Percentiles rank a stretch among this genome's conserved stretches.
Evolutionary conservation across 1,140 invertebrate species (phyloP).

Genomic region (Zophobas morio): DNA sequence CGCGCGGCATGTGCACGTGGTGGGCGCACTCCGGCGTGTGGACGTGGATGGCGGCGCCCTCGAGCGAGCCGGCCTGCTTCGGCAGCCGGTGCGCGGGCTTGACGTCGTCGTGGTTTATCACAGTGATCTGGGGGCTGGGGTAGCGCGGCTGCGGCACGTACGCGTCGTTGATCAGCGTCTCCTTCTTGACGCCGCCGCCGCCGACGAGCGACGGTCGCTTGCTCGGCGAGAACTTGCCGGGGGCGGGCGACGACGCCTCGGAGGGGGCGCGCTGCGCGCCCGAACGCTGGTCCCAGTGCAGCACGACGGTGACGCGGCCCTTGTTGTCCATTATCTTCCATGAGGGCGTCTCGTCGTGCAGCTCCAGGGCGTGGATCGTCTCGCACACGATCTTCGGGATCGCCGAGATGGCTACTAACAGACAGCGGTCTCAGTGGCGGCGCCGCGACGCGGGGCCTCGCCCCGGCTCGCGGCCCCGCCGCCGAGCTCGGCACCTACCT

Average conservation of each 20-base stretch:
- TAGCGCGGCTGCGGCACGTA: conserved; percentile 72
- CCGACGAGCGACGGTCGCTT: conserved; percentile 80
- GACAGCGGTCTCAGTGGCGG: conserved; percentile 94
- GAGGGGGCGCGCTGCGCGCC: conserved; percentile 72
- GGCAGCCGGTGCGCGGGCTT: conserved; percentile 70
- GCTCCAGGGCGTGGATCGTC: conserved; percentile 92
- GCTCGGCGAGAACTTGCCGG: conserved; percentile 76
- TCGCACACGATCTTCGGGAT: conserved; percentile 97
- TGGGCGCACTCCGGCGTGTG: conserved; percentile 88
- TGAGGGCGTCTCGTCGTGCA: conserved; percentile 95
- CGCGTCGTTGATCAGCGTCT: conserved; percentile 72
- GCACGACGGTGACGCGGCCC: conserved; percentile 92
- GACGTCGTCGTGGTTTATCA: conserved; percentile 89
- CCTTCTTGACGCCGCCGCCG: conserved; percentile 74
- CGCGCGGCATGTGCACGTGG: conserved; percentile 77
- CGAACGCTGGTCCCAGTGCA: conserved; percentile 91
- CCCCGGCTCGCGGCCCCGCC: conserved; percentile 96
- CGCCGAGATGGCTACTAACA: conserved; percentile 86
- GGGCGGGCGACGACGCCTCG: conserved; percentile 69
- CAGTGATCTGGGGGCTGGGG: conserved; percentile 87
- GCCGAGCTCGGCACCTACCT: conserved; percentile 85
- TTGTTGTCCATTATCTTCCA: conserved; percentile 98
- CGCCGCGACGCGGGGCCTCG: conserved; percentile 93
- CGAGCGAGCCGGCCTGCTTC: conserved; percentile 81
- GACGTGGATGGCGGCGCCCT: conserved; percentile 83